Evolutionary conservation across 2,113 vertebrate species (phyloP).

Genomic region (Ondatra zibethicus): DNA sequence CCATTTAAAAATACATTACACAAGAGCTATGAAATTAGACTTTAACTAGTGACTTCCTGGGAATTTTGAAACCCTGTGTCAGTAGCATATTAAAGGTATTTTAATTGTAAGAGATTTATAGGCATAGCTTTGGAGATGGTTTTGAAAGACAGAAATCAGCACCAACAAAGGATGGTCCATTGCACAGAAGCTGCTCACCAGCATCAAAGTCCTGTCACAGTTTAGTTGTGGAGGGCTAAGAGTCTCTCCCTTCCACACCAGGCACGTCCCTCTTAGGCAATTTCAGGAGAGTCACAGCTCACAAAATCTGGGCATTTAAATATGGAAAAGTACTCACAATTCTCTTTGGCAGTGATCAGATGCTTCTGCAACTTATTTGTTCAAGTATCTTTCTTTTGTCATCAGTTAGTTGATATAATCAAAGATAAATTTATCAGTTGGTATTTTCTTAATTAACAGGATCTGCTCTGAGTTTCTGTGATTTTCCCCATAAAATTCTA

Average conservation of each 20-base stretch:
- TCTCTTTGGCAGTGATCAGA: background rate
- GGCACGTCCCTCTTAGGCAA: rapidly evolving
- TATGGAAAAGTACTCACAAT: background rate
- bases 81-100: background rate
- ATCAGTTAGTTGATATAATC: conserved; percentile 19
- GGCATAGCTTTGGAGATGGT: background rate
- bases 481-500: background rate
- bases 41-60: background rate
- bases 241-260: background rate
- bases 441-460: background rate
- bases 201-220: no score
- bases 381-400: background rate
- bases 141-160: background rate
- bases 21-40: background rate
- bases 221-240: background rate
- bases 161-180: background rate
- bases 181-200: rapidly evolving
- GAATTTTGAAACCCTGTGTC: background rate
- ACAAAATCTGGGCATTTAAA: background rate
- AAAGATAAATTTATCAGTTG: conserved; percentile 5
- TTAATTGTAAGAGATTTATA: background rate
- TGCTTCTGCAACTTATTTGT: background rate
- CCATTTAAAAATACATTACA: background rate
- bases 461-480: background rate
- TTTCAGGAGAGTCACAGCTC: background rate